Evolutionary conservation across 2,888 invertebrate species (phyloP).

Genomic region (Micropterix aruncella): DNA sequence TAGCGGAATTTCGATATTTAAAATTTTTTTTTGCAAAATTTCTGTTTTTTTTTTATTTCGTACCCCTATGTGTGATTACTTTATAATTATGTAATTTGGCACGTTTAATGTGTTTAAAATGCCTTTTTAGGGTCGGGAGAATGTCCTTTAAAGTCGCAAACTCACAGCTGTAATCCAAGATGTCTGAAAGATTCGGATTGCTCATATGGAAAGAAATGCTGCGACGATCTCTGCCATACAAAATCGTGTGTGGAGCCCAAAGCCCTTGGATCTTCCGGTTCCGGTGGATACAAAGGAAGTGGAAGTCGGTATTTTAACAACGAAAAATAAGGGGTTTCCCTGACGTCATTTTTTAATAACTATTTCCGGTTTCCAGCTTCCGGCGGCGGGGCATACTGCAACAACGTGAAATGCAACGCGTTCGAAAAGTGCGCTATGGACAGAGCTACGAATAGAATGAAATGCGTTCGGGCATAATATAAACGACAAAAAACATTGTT

Average conservation of each 20-base stretch:
- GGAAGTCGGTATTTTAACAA: slow-evolving; percentile 15
- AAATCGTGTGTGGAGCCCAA: slow-evolving; percentile 48
- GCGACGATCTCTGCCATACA: slow-evolving; percentile 53
- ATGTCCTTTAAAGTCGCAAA: slow-evolving; percentile 51
- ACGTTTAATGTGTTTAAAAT: too few relatives aligned
- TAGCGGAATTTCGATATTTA: too few relatives aligned
- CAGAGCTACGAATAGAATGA: slow-evolving; percentile 45
- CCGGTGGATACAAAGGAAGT: slow-evolving; percentile 24
- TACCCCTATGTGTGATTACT: too few relatives aligned
- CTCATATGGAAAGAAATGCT: slow-evolving; percentile 50
- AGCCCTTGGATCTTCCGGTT: slow-evolving; percentile 16
- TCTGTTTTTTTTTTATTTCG: too few relatives aligned
- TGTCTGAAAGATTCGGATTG: slow-evolving; percentile 55
- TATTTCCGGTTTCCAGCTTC: slow-evolving; percentile 20
- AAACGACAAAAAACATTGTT: too few relatives aligned
- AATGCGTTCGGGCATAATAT: slow-evolving; percentile 48
- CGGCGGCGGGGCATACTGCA: slow-evolving; percentile 45
- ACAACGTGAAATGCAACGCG: slow-evolving; percentile 51
- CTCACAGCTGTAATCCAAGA: slow-evolving; percentile 52
- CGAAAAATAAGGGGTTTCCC: too few relatives aligned
- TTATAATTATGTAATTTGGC: too few relatives aligned
- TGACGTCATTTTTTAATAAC: slow-evolving; percentile 1
- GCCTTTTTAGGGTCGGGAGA: slow-evolving; percentile 20
- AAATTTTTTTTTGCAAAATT: too few relatives aligned
- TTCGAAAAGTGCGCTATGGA: slow-evolving; percentile 56